Conservation (phyloP, 2,797 vertebrate species). For the Heterohyrax brucei region DNA sequence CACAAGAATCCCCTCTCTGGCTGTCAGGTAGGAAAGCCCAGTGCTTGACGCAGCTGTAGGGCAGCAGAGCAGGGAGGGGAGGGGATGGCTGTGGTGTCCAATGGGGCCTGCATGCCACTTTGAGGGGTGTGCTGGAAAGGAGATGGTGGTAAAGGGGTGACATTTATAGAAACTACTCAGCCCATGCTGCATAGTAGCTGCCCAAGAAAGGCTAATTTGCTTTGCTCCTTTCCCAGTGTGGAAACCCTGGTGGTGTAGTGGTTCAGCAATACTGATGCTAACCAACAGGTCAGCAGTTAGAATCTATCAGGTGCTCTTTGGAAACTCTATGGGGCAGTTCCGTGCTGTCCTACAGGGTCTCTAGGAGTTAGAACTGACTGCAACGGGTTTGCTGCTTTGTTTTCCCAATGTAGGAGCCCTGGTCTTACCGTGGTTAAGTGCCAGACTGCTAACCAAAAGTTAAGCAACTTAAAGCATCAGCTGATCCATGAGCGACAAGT, state of each 20-base stretch:
- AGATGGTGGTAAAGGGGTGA: background rate
- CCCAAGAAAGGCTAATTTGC: background rate
- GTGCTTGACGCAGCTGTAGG: rapidly evolving
- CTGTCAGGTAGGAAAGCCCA: background rate
- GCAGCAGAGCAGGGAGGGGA: background rate
- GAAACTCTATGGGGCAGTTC: too few relatives aligned
- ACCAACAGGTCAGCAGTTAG: too few relatives aligned
- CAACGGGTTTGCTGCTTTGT: too few relatives aligned
- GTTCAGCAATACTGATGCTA: too few relatives aligned
- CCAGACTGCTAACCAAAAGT: too few relatives aligned
- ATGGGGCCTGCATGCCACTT: background rate
- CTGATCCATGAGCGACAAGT: too few relatives aligned
- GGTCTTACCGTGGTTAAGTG: too few relatives aligned
- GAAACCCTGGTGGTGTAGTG: background rate
- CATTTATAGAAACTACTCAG: rapidly evolving
- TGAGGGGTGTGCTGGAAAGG: background rate
- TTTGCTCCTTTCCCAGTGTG: background rate
- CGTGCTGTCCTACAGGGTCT: too few relatives aligned
- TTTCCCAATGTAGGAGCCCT: too few relatives aligned
- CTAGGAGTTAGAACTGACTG: too few relatives aligned
- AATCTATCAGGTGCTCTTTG: too few relatives aligned
- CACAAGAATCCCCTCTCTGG: background rate
- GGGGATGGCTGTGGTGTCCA: background rate
- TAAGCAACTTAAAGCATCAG: too few relatives aligned
- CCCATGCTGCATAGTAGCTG: rapidly evolving